Evolutionary conservation across 1,140 invertebrate genomes (phyloP).

Genomic region (Pissodes strobi): DNA sequence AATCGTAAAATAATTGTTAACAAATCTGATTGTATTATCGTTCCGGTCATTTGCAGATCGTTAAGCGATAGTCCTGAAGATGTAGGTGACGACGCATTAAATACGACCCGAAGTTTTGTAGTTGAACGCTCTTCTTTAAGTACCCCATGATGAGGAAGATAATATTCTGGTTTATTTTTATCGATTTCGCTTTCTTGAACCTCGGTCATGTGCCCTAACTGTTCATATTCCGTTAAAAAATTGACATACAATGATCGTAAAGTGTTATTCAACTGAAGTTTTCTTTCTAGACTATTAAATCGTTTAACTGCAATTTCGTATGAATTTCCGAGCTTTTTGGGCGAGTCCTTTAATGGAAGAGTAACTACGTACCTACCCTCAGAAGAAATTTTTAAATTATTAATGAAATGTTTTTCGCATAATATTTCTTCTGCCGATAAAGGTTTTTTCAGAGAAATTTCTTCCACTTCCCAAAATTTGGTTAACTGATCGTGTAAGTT

Average conservation of each 20-base stretch:
- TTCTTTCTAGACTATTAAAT: constrained; percentile 24
- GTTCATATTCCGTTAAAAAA: constrained; percentile 31
- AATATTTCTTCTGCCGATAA: constrained; percentile 24
- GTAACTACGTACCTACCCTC: constrained; percentile 28
- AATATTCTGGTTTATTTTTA: neutral
- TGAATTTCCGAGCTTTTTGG: constrained; percentile 25
- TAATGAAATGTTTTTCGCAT: constrained; percentile 35
- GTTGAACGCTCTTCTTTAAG: constrained; percentile 9
- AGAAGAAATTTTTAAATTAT: constrained; percentile 4
- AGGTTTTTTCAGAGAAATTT: neutral
- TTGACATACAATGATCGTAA: constrained; percentile 9
- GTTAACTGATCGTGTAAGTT: neutral
- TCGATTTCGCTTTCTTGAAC: constrained; percentile 15
- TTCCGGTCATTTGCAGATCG: constrained; percentile 42
- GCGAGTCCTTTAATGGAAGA: constrained; percentile 32
- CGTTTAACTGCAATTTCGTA: constrained; percentile 6
- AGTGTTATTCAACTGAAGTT: constrained; percentile 15
- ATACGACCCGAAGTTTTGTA: constrained; percentile 46
- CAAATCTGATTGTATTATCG: constrained; percentile 52
- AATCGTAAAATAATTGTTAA: constrained; percentile 54
- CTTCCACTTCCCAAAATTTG: constrained; percentile 37
- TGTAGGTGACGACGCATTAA: constrained; percentile 52
- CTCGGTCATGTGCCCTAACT: no score
- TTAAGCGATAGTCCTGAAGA: constrained; percentile 37
- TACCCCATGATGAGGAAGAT: constrained; percentile 18